Base-by-base conservation (phyloP, 2,888 invertebrate genomes). In the Epirrita christyi region DNA sequence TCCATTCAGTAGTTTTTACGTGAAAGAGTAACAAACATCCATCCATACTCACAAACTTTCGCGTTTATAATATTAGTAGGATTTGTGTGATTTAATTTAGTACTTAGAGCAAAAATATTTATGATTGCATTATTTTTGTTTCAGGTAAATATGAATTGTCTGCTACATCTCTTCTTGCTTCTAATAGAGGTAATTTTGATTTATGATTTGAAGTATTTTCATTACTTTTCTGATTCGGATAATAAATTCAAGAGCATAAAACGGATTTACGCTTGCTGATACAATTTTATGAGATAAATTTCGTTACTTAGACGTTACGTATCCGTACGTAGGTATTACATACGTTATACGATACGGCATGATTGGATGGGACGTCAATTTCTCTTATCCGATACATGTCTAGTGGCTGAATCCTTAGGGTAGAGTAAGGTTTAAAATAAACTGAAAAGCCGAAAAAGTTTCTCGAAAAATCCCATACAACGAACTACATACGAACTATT, bases 281-380 rank as follows among this genome's bases (percentile, higher is more conserved):
- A 56, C 59, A 57, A 59, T 59, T 64, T 64, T 52, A 49, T 50
- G 41, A 54, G 53, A 55, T 52, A 56, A 58, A 58, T 53, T 55
- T 52, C 32, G 57, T 64, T 59, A 59, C 61, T 45, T 34, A 34
- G 41, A 54, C 48, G 53, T 40, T 51, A 52, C 32, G 43, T 13
- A 43, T 9, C 38, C 34, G 34, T 8, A 34, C 11, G 11, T 36
- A 32, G 8, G 10, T 32, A 32, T n/a, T 3, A 36, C 11, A 6
- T n/a, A n/a, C n/a, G 11, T 27, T 15, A 6, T 29, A 15, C 38
- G 44, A 44, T 43, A 15, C 54, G 32, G 42, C 49, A 40, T 60
- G 64, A 64, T 66, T 66, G 62, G 63, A 62, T 57, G 36, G 36
- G n/a, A 36, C 3, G 56, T 48, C 60, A 53, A 64, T 66, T 60